Conservation (phyloP, 2,797 vertebrate species). For the Urophycis tenuis region DNA sequence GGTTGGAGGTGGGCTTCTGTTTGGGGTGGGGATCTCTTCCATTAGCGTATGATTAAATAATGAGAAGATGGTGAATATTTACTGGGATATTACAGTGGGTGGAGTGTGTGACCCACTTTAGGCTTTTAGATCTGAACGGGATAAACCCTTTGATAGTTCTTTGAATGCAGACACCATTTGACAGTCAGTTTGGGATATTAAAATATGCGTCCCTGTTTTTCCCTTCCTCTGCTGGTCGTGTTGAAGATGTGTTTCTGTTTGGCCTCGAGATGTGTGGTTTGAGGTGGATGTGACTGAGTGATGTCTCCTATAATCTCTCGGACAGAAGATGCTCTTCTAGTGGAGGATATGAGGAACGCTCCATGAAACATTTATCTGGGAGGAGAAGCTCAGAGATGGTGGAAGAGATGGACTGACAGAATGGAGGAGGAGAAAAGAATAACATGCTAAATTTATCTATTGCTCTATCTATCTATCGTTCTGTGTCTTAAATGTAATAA, state of each 20-base stretch:
- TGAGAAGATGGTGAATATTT: conserved; percentile 77
- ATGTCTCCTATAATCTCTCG: conserved; percentile 75
- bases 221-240: conserved; percentile 32
- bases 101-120: conserved; percentile 76
- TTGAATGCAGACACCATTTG: conserved; percentile 69
- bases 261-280: conserved; percentile 52
- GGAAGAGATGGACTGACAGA: conserved; percentile 61
- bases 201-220: conserved; percentile 64
- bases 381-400: conserved; percentile 60
- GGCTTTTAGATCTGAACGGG: conserved; percentile 73
- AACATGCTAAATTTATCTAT: conserved; percentile 53
- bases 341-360: conserved; percentile 61
- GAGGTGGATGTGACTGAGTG: conserved; percentile 73
- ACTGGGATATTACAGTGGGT: conserved; percentile 74
- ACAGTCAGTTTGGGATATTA: conserved; percentile 72
- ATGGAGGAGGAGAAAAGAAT: conserved; percentile 54
- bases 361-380: conserved; percentile 77
- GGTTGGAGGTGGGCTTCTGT: conserved; percentile 70
- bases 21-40: conserved; percentile 74
- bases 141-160: conserved; percentile 76
- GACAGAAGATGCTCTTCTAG: conserved; percentile 69
- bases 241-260: conserved; percentile 46
- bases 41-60: conserved; percentile 77
- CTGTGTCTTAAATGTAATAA: conserved; percentile 6
- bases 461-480: background rate